Evolutionary conservation across 2,797 vertebrate genomes (phyloP).

Genomic region (Pseudochaenichthys georgianus): DNA sequence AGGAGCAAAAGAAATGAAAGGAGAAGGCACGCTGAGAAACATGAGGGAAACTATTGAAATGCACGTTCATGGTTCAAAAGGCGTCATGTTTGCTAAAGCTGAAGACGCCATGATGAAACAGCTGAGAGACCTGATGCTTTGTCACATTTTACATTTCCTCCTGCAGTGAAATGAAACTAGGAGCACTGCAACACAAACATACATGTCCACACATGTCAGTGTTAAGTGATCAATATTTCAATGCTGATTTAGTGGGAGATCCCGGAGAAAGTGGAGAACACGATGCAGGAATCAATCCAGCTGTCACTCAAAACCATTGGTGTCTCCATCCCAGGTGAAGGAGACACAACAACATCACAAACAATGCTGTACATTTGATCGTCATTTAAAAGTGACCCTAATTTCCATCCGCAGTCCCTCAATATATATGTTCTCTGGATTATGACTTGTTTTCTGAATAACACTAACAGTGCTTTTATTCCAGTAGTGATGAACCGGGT

Average conservation of each 20-base stretch:
- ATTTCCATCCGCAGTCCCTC: too few species aligned
- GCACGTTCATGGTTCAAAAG: conserved; percentile 7
- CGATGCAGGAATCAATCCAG: conserved; percentile 38
- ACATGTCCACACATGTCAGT: neutral
- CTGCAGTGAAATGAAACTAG: too few species aligned
- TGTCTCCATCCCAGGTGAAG: conserved; percentile 48
- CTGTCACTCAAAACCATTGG: conserved; percentile 26
- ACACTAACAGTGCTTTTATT: too few species aligned
- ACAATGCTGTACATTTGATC: neutral
- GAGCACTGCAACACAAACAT: too few species aligned
- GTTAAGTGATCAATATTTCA: neutral
- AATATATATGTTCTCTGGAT: too few species aligned
- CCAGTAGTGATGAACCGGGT: neutral
- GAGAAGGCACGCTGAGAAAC: rapidly evolving
- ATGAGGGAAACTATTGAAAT: conserved; percentile 5
- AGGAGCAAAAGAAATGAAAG: neutral
- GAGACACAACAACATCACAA: neutral
- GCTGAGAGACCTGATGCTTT: conserved; percentile 39
- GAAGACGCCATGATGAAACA: conserved; percentile 5
- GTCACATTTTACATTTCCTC: neutral
- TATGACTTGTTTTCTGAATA: too few species aligned
- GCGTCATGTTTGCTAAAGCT: conserved; percentile 40
- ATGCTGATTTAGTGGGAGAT: conserved; percentile 26
- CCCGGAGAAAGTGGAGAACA: rapidly evolving
- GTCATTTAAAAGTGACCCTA: neutral